phyloP scores from a whole-genome alignment of 2,113 vertebrate species.

The Brachionichthys hirsutus region DNA sequence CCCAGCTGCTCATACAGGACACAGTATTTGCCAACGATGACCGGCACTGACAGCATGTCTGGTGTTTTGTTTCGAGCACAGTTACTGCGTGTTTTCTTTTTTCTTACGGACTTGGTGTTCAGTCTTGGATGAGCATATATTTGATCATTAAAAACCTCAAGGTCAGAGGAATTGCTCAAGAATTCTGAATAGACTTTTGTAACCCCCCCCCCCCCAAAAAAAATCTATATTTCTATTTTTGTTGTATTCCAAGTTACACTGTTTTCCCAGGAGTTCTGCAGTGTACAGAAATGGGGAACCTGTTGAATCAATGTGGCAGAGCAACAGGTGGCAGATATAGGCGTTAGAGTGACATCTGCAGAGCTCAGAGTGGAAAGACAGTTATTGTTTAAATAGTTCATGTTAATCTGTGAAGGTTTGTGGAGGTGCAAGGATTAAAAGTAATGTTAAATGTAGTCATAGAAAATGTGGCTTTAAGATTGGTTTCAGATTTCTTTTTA shows the following conservation, averaged over 20 bases:
- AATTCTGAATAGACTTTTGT: no score
- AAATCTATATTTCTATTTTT: no score
- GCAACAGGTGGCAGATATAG: slow-evolving; percentile 66
- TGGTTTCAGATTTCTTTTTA: neutral
- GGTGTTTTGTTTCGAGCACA: neutral
- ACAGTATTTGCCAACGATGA: neutral
- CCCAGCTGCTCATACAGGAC: slow-evolving; percentile 15
- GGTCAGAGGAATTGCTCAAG: no score
- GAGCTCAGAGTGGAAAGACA: slow-evolving; percentile 19
- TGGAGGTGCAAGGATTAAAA: neutral
- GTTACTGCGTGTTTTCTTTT: neutral
- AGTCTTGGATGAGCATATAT: neutral
- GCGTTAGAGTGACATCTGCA: slow-evolving; percentile 72
- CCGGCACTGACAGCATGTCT: slow-evolving; percentile 29
- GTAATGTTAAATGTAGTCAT: neutral
- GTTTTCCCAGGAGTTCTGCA: no score
- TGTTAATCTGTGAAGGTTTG: no score
- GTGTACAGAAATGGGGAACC: neutral
- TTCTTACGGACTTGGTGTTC: neutral
- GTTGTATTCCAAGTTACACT: no score
- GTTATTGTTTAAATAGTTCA: no score
- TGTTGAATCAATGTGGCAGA: slow-evolving; percentile 19
- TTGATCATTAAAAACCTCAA: neutral
- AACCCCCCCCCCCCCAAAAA: no score
- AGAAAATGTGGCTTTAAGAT: neutral